These are phyloP conservation scores for Neoaliturus tenellus DNA, from an alignment of 2,888 invertebrate genomes.

Conservation along the genomic window DNA sequence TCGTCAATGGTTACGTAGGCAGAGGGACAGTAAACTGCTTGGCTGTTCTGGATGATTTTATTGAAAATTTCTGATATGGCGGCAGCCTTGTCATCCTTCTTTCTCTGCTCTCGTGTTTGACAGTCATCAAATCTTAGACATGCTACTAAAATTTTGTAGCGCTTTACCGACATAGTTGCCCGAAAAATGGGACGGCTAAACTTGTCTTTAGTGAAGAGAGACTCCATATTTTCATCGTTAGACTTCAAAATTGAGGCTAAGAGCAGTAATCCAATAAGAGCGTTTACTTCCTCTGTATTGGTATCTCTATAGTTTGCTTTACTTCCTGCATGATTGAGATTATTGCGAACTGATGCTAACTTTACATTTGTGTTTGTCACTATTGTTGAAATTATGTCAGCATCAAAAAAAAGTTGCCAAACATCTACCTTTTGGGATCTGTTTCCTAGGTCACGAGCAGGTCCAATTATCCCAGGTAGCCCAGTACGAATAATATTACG, in stretches of 20 bases:
- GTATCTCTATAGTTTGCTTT: slow-evolving; percentile 28
- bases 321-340: not conserved
- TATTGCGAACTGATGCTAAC: slow-evolving; percentile 25
- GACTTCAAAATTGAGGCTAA: slow-evolving; percentile 29
- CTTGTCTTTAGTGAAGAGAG: slow-evolving; percentile 24
- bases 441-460: not conserved
- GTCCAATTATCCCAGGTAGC: slow-evolving; percentile 42
- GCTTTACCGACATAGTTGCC: slow-evolving; percentile 33
- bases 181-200: slow-evolving; percentile 26
- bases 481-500: slow-evolving; percentile 8
- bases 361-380: slow-evolving; percentile 40
- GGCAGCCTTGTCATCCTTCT: slow-evolving; percentile 49
- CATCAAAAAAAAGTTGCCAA: slow-evolving; percentile 44
- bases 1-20: slow-evolving; percentile 15
- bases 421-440: slow-evolving; percentile 12
- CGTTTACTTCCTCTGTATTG: slow-evolving; percentile 21
- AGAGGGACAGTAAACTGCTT: slow-evolving; percentile 44
- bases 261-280: slow-evolving; percentile 37
- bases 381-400: not conserved
- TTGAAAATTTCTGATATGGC: slow-evolving; percentile 56
- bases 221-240: slow-evolving; percentile 40
- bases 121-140: slow-evolving; percentile 38
- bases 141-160: slow-evolving; percentile 28
- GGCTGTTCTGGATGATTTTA: slow-evolving; percentile 40
- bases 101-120: slow-evolving; percentile 25